A percentile compares a stretch with the other conserved stretches of the same genome.
phyloP scores from a whole-genome alignment of 2,113 vertebrate genomes.

The Siniperca chuatsi region DNA sequence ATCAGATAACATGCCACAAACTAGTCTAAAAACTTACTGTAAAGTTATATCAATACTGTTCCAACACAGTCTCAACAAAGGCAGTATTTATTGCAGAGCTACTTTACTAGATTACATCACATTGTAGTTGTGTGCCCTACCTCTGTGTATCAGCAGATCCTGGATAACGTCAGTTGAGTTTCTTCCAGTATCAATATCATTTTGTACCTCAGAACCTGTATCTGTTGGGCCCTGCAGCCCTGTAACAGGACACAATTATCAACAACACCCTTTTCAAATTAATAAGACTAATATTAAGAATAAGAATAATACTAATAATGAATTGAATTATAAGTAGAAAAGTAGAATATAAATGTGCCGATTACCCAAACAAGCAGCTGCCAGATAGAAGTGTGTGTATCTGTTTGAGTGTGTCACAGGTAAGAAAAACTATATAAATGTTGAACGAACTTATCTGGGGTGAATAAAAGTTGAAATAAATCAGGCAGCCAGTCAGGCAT shows the following conservation, averaged over 20 bases:
- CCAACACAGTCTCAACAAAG: background rate
- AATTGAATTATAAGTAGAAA: background rate
- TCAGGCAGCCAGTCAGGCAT: constrained; percentile 1
- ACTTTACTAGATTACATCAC: background rate
- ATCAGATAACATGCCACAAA: background rate
- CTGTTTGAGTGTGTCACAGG: background rate
- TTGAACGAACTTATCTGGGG: background rate
- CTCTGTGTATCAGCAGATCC: background rate
- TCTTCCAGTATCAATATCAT: background rate
- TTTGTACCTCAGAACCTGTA: background rate
- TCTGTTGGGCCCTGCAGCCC: background rate
- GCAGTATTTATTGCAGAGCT: background rate
- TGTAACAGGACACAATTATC: background rate
- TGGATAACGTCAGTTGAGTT: background rate
- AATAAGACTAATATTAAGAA: background rate
- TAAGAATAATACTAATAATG: background rate
- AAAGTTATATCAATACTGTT: background rate
- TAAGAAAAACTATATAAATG: background rate
- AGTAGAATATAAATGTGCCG: background rate
- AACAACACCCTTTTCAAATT: background rate
- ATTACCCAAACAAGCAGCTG: background rate
- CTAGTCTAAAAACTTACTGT: background rate
- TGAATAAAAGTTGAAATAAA: constrained; percentile 8
- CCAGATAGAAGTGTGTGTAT: background rate
- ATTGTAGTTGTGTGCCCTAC: background rate